Conservation (phyloP, 2,113 vertebrate genomes). For the Apistogramma diplotaenia region DNA sequence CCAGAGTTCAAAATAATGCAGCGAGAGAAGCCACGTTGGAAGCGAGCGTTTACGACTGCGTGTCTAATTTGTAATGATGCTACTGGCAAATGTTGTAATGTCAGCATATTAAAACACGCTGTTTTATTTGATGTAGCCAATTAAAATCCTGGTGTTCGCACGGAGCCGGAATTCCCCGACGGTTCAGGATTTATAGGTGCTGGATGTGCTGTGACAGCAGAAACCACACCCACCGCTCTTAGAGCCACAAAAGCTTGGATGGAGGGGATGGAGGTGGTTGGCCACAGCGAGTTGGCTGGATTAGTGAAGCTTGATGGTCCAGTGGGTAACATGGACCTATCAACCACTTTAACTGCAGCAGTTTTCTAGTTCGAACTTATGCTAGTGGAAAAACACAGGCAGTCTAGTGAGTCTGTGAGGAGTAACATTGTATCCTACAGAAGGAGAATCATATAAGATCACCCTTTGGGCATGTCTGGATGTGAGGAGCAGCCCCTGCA, state of each 20-base stretch:
- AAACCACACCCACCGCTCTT: neutral
- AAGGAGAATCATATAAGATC: too few species aligned
- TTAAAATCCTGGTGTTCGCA: conserved; percentile 7
- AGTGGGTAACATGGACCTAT: too few species aligned
- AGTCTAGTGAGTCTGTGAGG: too few species aligned
- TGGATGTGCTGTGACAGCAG: neutral
- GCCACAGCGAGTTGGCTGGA: neutral
- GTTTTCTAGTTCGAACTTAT: too few species aligned
- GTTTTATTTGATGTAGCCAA: neutral
- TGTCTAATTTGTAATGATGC: neutral
- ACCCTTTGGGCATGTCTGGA: neutral
- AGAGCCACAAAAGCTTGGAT: neutral
- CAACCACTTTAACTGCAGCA: too few species aligned
- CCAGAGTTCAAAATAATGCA: neutral
- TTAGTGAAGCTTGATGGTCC: too few species aligned
- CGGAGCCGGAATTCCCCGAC: neutral
- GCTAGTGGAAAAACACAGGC: too few species aligned
- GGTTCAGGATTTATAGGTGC: neutral
- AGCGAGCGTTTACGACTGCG: neutral
- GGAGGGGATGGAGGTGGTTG: neutral
- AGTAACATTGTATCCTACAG: too few species aligned
- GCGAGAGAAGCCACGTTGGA: neutral
- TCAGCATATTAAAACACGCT: conserved; percentile 1
- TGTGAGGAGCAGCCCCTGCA: neutral
- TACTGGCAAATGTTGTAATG: neutral